Conservation (phyloP, 2,113 vertebrate genomes). For the Xerus inauris region DNA sequence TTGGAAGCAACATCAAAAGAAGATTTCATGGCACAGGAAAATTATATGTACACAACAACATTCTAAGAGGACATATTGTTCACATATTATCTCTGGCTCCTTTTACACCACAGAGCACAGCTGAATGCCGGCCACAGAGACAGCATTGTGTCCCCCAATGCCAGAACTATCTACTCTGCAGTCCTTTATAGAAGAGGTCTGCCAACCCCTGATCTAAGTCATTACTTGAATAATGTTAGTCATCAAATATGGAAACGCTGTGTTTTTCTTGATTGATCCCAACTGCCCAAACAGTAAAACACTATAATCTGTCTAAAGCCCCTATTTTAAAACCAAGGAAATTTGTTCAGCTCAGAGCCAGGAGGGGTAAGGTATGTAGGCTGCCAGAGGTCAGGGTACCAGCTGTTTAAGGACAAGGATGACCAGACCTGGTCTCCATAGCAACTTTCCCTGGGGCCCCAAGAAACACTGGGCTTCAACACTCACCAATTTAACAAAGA, state of each 20-base stretch:
- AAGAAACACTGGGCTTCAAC: not conserved
- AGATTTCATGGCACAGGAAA: not conserved
- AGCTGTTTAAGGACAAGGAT: not conserved
- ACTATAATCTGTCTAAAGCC: not conserved
- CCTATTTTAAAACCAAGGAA: not conserved
- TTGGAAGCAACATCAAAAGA: not conserved
- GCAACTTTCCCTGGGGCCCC: no score
- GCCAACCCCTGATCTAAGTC: not conserved
- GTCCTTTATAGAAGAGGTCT: not conserved
- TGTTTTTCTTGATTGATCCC: not conserved
- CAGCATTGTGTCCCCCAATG: not conserved
- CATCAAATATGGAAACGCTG: not conserved
- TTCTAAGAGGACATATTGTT: not conserved
- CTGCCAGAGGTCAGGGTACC: no score
- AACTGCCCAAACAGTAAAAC: not conserved
- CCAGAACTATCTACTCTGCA: not conserved
- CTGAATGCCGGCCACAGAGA: not conserved
- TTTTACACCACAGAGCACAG: not conserved
- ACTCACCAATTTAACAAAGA: fast-evolving
- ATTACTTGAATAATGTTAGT: not conserved
- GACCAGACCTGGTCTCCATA: not conserved
- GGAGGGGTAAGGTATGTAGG: not conserved
- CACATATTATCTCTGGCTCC: not conserved
- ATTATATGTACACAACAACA: not conserved
- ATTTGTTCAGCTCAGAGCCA: not conserved